These are phyloP conservation scores for Cryptomyrus ogoouensis DNA, from an alignment of 2,113 vertebrate species.

Conservation along the genomic window DNA sequence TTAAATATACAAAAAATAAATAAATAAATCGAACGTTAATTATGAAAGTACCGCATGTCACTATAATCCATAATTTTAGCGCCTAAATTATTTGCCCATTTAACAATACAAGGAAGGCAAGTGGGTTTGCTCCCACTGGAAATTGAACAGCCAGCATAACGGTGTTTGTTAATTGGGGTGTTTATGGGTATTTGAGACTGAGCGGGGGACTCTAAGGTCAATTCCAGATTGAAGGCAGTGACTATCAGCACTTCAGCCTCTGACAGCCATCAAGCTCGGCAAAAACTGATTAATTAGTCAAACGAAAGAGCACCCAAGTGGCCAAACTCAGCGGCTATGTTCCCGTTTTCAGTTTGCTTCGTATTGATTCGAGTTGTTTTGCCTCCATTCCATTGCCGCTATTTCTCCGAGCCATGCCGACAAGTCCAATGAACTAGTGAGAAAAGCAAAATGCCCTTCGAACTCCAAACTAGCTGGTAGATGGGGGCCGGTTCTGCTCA, in stretches of 20 bases:
- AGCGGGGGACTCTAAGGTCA: not conserved
- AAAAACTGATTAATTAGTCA: not conserved
- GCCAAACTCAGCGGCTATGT: not conserved
- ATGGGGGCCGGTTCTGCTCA: constrained; percentile 43
- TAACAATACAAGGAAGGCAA: not conserved
- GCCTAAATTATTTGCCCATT: not conserved
- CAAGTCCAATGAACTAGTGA: not conserved
- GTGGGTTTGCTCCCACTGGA: not conserved
- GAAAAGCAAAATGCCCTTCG: not conserved
- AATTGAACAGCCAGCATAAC: not conserved
- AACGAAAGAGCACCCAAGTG: not conserved
- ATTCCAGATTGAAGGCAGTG: not conserved
- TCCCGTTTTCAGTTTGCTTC: not conserved
- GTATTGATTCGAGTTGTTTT: not conserved
- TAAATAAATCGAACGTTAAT: not conserved
- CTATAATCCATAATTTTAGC: not conserved
- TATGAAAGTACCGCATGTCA: not conserved
- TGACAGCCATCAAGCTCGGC: not conserved
- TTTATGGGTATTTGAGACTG: not conserved
- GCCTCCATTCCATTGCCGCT: not conserved
- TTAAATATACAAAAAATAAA: not conserved
- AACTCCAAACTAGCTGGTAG: not conserved
- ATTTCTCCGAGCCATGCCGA: not conserved
- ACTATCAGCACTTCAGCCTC: not conserved
- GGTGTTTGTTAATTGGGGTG: not conserved